Conservation (phyloP, 2,888 invertebrate species). For the Altica lythri region DNA sequence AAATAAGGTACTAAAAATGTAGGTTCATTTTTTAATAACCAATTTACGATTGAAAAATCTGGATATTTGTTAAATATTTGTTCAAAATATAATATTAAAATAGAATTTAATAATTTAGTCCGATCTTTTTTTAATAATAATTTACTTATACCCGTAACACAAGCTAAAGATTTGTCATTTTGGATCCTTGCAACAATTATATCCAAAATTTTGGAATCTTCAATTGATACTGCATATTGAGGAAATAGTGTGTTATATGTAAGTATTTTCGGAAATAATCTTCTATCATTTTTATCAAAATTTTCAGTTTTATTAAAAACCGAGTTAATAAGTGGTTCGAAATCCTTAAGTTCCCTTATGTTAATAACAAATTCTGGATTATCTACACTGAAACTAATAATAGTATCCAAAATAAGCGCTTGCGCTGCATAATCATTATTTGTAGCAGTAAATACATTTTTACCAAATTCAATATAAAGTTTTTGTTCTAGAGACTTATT, state of each 20-base stretch:
- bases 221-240: conserved; percentile 6
- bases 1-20: conserved; percentile 27
- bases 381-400: conserved; percentile 15
- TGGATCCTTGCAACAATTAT: neutral
- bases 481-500: conserved; percentile 10
- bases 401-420: neutral
- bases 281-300: neutral
- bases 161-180: neutral
- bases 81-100: conserved; percentile 27
- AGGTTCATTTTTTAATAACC: conserved; percentile 34
- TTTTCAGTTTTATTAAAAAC: conserved; percentile 1
- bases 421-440: neutral
- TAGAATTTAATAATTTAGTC: conserved; percentile 21
- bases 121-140: conserved; percentile 20
- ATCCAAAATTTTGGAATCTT: conserved; percentile 5
- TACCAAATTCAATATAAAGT: conserved; percentile 22
- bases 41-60: neutral
- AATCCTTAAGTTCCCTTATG: conserved; percentile 13
- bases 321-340: conserved; percentile 4
- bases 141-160: neutral
- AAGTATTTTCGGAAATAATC: neutral
- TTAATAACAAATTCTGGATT: conserved; percentile 23
- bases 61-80: conserved; percentile 7
- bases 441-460: conserved; percentile 2
- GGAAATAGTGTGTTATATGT: conserved; percentile 7